Evolutionary conservation across 2,888 invertebrate genomes (phyloP).

Genomic region (Euphydryas editha): DNA sequence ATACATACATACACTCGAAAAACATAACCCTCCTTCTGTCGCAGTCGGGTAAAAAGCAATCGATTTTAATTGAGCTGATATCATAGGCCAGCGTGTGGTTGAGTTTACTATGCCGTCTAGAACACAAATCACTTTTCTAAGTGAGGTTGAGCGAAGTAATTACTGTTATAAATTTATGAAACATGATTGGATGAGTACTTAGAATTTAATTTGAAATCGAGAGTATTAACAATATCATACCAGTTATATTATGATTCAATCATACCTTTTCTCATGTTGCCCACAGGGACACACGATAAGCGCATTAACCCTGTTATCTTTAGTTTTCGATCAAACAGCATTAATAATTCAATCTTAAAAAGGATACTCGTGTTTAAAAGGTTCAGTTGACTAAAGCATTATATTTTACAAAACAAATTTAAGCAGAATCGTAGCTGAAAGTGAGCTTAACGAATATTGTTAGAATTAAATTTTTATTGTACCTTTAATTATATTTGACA

Average conservation of each 20-base stretch:
- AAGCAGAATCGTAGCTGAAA: too few species aligned
- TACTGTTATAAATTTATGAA: not conserved
- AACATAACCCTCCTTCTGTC: too few species aligned
- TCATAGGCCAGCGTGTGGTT: not conserved
- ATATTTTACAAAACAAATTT: not conserved
- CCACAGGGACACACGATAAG: not conserved
- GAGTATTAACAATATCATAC: too few species aligned
- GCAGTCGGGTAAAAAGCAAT: not conserved
- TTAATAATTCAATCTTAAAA: slow-evolving; percentile 7
- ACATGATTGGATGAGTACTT: not conserved
- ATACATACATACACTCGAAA: too few species aligned
- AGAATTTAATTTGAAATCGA: too few species aligned
- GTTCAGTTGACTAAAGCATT: not conserved
- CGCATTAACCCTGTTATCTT: not conserved
- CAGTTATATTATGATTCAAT: not conserved
- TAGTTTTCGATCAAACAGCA: slow-evolving; percentile 5
- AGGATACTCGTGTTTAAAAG: not conserved
- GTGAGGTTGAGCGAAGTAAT: not conserved
- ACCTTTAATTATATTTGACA: too few species aligned
- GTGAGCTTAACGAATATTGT: too few species aligned
- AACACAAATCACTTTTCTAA: not conserved
- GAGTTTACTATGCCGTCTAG: not conserved
- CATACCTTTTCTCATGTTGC: not conserved
- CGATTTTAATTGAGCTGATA: not conserved
- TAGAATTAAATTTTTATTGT: too few species aligned